Conservation (phyloP, 2,797 vertebrate species). For the Stomatorhinus walkeri region DNA sequence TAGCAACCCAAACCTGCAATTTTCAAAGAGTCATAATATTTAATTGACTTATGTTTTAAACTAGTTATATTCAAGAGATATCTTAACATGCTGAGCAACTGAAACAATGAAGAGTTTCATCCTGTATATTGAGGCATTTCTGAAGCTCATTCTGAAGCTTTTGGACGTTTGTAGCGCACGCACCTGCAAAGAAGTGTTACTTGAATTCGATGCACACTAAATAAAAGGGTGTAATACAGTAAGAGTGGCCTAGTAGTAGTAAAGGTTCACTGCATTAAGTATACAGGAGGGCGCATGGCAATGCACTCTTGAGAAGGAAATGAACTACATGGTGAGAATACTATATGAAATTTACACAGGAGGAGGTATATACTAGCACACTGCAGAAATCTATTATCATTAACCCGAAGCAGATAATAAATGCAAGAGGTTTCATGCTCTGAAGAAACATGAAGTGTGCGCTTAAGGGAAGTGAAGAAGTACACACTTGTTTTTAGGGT, state of each 20-base stretch:
- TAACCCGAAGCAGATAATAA: background rate
- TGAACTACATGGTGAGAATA: background rate
- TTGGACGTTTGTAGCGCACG: background rate
- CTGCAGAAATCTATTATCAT: background rate
- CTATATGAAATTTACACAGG: background rate
- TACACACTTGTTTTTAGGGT: background rate
- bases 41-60: background rate
- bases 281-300: background rate
- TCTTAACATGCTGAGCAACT: background rate
- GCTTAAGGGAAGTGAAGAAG: background rate
- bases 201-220: background rate
- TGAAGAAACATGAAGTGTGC: background rate
- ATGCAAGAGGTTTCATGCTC: background rate
- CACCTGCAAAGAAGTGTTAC: background rate
- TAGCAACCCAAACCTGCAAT: background rate
- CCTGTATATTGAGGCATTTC: background rate
- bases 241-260: background rate
- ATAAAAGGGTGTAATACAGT: background rate
- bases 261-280: background rate
- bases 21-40: background rate
- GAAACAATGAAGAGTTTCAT: background rate
- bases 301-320: background rate
- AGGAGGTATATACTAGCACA: background rate
- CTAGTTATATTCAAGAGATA: background rate
- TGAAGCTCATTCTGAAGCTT: background rate